Evolutionary conservation across 2,888 invertebrate genomes (phyloP), one percentile per base, ranked within the genome.

Genomic region (Netelia virgata): DNA sequence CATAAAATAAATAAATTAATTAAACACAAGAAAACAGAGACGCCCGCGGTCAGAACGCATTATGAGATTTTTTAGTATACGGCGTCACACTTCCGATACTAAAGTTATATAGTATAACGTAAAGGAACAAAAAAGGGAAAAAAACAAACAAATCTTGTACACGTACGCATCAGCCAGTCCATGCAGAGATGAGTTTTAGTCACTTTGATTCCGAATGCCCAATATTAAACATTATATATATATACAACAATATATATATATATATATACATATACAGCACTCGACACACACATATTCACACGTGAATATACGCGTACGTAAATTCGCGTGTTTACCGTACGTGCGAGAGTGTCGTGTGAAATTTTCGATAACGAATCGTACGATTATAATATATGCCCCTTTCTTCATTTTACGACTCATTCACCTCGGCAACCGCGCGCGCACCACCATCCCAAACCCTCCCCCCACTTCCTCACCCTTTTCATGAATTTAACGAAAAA

Each of bases 351-450:
- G 43, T 16, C 43, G 18, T 53, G 57, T 41, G 55, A 66, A 79
- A 79, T 36, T 55, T 64, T 64, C 61, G 63, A 53, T 61, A 63
- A 70, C 55, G 69, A 70, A 55, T 63, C 47, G 28, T 63, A 61
- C 53, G 61, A 57, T 55, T 59, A 41, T n/a, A n/a, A n/a, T n/a
- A 47, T 64, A 63, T 55, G 63, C 55, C 81, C 64, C 59, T 77
- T 78, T 82, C 74, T 69, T 72, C 78, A 78, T 79, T 82, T 79
- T 50, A 69, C 75, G 72, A 75, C 82, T 82, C 78, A 82, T 82
- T 79, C 66, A 79, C 82, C 76, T 73, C 85, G 78, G 66, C 74
- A 82, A 82, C 70, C 20, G 28, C 57, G 10, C 57, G 79, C 75
- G 70, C 79, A 79, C 75, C 78, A 28, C 28, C 28, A 28, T 28